Evolutionary conservation across 2,888 invertebrate genomes (phyloP), one percentile per base, ranked within the genome.

Genomic region (Rhamphomyia laevipes): DNA sequence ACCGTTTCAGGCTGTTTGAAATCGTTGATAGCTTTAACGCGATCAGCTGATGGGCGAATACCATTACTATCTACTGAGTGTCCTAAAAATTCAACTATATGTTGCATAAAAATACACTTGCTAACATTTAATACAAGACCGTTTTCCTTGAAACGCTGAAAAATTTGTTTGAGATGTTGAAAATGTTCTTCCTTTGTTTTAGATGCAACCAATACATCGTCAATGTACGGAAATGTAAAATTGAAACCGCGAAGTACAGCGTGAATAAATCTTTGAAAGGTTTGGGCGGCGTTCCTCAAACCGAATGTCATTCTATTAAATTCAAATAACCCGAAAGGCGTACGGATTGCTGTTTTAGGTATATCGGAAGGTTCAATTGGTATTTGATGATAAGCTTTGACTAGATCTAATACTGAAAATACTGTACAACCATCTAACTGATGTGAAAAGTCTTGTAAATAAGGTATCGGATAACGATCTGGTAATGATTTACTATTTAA

Each of bases 21-120:
- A 1, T 58, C 43, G 9, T 10, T 15, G 2, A 66, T 61, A 2
- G 59, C 61, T 27, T 61, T 46, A 1, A 66, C 63, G 37, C 61
- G 61, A 5, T 59, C 52, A 3, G 54, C 49, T 15, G 62, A 49
- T 3, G 67, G 67, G 31, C 49, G 50, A 5, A 62, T 64, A 30
- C 67, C 65, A 0, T 43, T 1, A 4, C 27, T 13, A 3, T 16
- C 30, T 3, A 37, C 23, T 4, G 18, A 33, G 18, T 40, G 48
- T 6, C 48, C 48, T 10, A 43, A 30, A 40, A 43, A 48, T 4
- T 42, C 15, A 17, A 48, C 42, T n/a, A 43, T 13, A 2, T 5
- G 4, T 17, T 44, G n/a, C n/a, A n/a, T n/a, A n/a, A n/a, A n/a
- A n/a, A n/a, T n/a, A n/a, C n/a, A n/a, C n/a, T n/a, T n/a, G n/a